Percentiles rank a stretch among this genome's conserved stretches.
Evolutionary conservation across 2,797 vertebrate species (phyloP).

Genomic region (Siniperca undulata): DNA sequence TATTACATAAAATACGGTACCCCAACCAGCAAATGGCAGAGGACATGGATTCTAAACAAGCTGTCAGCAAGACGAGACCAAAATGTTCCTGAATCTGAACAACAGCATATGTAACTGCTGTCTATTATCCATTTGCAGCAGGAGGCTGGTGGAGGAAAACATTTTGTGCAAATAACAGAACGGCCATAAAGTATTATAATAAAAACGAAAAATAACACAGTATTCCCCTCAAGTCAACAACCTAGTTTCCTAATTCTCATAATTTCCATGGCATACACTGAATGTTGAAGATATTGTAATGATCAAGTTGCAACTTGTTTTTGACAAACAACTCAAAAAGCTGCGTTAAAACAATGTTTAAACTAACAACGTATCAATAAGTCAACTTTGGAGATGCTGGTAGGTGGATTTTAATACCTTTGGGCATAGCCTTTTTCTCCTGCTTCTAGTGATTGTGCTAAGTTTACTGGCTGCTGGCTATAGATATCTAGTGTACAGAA

Average conservation of each 20-base stretch:
- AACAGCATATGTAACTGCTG: slow-evolving; percentile 1
- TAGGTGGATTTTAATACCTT: not conserved
- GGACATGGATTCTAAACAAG: slow-evolving; percentile 53
- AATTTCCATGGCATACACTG: slow-evolving; percentile 6
- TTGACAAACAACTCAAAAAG: not conserved
- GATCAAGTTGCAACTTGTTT: not conserved
- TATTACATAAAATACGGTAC: slow-evolving; percentile 27
- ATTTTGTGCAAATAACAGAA: slow-evolving; percentile 14
- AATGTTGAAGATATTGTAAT: not conserved
- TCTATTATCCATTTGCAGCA: slow-evolving; percentile 15
- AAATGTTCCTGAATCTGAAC: slow-evolving; percentile 40
- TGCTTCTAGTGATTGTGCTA: not conserved
- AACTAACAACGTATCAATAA: not conserved
- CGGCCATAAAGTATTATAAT: slow-evolving; percentile 31
- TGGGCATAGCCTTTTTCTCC: not conserved
- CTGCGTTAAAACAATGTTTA: no score
- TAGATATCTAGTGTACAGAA: not conserved
- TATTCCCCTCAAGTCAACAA: not conserved
- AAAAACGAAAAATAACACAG: slow-evolving; percentile 26
- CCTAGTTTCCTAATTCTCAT: not conserved
- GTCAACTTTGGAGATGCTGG: not conserved
- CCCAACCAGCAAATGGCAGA: not conserved
- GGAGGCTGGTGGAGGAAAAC: slow-evolving; percentile 16
- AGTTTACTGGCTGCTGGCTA: not conserved
- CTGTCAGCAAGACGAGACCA: slow-evolving; percentile 42